phyloP scores from a whole-genome alignment of 2,797 vertebrate genomes.

The Ctenosaura bakeri region DNA sequence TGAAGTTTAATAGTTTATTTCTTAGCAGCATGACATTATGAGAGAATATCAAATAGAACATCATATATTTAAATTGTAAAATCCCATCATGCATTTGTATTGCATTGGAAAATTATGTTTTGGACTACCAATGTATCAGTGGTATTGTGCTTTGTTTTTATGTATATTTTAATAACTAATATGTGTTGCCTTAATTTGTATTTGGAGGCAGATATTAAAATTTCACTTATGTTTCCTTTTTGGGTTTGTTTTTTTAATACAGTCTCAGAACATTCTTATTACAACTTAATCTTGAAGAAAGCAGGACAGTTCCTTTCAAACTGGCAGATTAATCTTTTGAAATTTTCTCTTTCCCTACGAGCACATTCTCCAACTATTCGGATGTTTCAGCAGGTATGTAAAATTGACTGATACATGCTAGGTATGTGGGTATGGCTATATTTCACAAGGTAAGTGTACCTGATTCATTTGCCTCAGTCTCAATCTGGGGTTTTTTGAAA shows the following conservation, averaged over 20 bases:
- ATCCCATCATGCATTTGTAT: neutral
- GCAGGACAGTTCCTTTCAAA: constrained; percentile 94
- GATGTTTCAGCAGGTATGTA: constrained; percentile 93
- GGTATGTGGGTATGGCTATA: neutral
- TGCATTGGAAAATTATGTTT: neutral
- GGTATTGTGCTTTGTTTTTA: neutral
- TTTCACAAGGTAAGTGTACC: neutral
- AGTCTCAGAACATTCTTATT: constrained; percentile 94
- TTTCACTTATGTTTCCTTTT: constrained; percentile 25
- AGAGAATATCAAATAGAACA: neutral
- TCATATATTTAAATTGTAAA: neutral
- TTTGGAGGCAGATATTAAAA: constrained; percentile 47
- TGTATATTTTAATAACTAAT: neutral
- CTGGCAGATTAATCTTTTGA: constrained; percentile 91
- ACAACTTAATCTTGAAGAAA: constrained; percentile 95
- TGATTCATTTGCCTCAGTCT: neutral
- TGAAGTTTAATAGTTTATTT: neutral
- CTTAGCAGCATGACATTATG: neutral
- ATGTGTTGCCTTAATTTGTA: accelerated
- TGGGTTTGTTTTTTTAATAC: constrained; percentile 37
- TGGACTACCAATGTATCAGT: neutral
- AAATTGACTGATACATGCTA: constrained; percentile 38
- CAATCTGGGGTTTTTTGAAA: neutral
- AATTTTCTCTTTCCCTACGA: constrained; percentile 90
- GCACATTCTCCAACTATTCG: constrained; percentile 92